A percentile compares a stretch with the other conserved stretches of the same genome.
Conservation (phyloP, 2,888 invertebrate species). For the Hesperia comma region DNA sequence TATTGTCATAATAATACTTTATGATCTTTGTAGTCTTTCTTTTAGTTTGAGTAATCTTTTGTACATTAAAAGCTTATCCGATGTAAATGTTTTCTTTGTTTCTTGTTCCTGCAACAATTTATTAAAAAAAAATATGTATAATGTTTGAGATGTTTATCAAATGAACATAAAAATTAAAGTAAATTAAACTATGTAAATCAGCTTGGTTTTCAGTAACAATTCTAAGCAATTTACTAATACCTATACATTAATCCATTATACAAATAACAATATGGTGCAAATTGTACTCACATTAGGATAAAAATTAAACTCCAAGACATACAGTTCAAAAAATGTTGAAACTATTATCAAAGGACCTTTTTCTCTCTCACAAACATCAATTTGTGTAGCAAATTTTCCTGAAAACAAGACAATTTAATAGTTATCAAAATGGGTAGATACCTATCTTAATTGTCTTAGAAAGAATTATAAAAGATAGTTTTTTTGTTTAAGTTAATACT, state of each 20-base stretch:
- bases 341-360: constrained; percentile 65
- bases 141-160: too few species aligned
- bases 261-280: background rate
- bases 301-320: constrained; percentile 62
- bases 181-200: too few species aligned
- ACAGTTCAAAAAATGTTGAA: constrained; percentile 66
- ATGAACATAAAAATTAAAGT: too few species aligned
- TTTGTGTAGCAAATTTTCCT: constrained; percentile 62
- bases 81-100: constrained; percentile 52
- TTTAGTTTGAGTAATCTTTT: constrained; percentile 62
- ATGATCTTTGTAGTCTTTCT: constrained; percentile 50
- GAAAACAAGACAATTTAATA: constrained; percentile 5
- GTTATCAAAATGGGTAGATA: too few species aligned
- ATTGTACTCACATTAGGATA: constrained; percentile 65
- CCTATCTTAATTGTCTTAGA: too few species aligned
- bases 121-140: background rate
- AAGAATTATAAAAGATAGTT: too few species aligned
- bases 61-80: constrained; percentile 60
- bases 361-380: constrained; percentile 69
- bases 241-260: too few species aligned
- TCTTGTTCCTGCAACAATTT: constrained; percentile 56
- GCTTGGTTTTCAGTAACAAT: too few species aligned
- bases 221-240: too few species aligned
- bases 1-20: background rate
- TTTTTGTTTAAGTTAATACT: too few species aligned